Evolutionary conservation across 2,888 invertebrate species (phyloP).

Genomic region (Ceramica pisi): DNA sequence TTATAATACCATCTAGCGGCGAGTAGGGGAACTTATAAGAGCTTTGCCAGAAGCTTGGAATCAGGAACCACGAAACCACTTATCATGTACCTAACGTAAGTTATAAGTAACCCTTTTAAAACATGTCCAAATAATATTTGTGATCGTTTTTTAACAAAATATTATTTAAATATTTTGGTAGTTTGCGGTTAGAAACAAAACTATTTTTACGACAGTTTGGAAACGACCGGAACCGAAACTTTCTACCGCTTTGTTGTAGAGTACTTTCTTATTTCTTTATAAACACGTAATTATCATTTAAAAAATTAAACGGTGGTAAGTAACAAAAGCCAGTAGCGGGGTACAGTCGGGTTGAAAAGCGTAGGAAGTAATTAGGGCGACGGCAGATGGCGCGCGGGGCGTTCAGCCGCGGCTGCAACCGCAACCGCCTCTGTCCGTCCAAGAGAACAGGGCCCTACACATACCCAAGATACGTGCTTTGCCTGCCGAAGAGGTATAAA

Average conservation of each 20-base stretch:
- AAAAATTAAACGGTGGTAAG: constrained; percentile 79
- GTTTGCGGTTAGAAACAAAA: constrained; percentile 81
- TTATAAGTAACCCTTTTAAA: background rate
- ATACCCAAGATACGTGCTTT: constrained; percentile 51
- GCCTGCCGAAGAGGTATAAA: constrained; percentile 36
- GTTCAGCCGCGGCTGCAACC: constrained; percentile 69
- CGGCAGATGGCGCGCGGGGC: constrained; percentile 84
- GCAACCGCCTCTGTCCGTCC: constrained; percentile 48
- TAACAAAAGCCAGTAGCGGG: constrained; percentile 78
- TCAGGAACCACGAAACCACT: background rate
- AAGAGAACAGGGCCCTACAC: constrained; percentile 36
- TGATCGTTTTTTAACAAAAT: background rate
- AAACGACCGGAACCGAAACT: constrained; percentile 77
- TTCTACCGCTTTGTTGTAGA: constrained; percentile 85
- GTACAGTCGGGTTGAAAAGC: constrained; percentile 80
- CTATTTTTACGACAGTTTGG: constrained; percentile 84
- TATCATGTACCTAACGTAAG: background rate
- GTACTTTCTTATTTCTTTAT: constrained; percentile 86
- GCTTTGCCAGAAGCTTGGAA: constrained; percentile 35
- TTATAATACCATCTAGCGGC: constrained; percentile 77
- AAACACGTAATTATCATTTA: constrained; percentile 83
- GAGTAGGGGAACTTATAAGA: constrained; percentile 74
- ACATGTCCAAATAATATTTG: background rate
- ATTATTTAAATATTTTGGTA: constrained; percentile 60
- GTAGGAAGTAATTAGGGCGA: constrained; percentile 85